A percentile compares a stretch with the other conserved stretches of the same genome.
These are phyloP conservation scores for Brachionus angularis DNA, from an alignment of 1,140 invertebrate species.

Conservation along the genomic window DNA sequence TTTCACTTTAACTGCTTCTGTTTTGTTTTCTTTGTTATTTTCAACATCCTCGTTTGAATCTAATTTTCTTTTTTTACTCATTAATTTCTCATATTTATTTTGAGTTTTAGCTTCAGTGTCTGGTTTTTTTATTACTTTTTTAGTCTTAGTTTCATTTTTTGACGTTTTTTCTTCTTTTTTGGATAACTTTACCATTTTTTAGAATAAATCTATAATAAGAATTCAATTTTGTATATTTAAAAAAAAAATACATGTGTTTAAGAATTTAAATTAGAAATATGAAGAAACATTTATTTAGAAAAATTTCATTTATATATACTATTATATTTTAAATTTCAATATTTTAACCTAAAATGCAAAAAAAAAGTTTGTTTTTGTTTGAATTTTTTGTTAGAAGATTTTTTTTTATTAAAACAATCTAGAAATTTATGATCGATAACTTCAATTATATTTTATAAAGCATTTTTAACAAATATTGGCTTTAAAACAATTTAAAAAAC, in stretches of 20 bases:
- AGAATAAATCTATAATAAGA: neutral
- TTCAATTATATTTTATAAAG: no score
- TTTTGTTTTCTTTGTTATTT: neutral
- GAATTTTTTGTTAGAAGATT: no score
- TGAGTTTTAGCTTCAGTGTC: neutral
- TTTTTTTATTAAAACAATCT: no score
- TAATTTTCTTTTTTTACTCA: neutral
- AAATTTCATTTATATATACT: no score
- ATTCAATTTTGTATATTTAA: neutral
- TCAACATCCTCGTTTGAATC: neutral
- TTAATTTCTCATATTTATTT: neutral
- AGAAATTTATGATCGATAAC: no score
- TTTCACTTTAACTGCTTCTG: neutral
- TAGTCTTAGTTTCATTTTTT: neutral
- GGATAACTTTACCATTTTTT: neutral
- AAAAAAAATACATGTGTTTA: neutral
- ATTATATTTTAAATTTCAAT: no score
- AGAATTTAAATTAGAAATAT: neutral
- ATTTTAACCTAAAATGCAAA: no score
- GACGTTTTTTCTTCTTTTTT: neutral
- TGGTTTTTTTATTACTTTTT: neutral
- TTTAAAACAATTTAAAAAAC: no score
- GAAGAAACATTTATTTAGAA: no score
- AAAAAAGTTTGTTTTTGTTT: no score
- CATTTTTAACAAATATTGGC: no score